Conservation (phyloP, 1,140 invertebrate species). For the Batillaria attramentaria region DNA sequence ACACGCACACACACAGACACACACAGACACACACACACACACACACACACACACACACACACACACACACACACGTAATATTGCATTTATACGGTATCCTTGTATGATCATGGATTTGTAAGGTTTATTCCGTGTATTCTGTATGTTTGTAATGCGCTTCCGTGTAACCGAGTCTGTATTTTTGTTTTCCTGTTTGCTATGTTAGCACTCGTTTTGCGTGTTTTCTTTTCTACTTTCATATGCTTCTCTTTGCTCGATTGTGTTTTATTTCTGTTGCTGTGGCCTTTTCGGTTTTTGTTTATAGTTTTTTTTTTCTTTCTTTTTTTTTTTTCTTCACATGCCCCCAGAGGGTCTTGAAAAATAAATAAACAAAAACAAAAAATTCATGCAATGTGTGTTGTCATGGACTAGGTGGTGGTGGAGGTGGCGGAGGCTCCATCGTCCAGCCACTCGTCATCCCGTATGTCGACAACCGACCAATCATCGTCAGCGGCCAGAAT, state of each 20-base stretch:
- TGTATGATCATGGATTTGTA: too few species aligned
- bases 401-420: background rate
- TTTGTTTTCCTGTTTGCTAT: too few species aligned
- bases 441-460: slow-evolving; percentile 38
- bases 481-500: slow-evolving; percentile 32
- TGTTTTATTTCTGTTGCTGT: background rate
- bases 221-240: background rate
- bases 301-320: background rate
- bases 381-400: background rate
- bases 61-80: too few species aligned
- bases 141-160: too few species aligned
- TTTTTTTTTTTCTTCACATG: background rate
- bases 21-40: too few species aligned
- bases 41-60: too few species aligned
- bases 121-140: too few species aligned
- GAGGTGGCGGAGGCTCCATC: slow-evolving; percentile 31
- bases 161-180: too few species aligned
- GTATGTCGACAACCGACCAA: slow-evolving; percentile 41
- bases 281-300: background rate
- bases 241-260: background rate
- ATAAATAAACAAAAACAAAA: background rate
- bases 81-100: too few species aligned
- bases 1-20: too few species aligned
- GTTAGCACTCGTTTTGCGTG: background rate
- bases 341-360: background rate